These are phyloP conservation scores for Apeltes quadracus DNA, from an alignment of 2,113 vertebrate species.

Conservation along the genomic window DNA sequence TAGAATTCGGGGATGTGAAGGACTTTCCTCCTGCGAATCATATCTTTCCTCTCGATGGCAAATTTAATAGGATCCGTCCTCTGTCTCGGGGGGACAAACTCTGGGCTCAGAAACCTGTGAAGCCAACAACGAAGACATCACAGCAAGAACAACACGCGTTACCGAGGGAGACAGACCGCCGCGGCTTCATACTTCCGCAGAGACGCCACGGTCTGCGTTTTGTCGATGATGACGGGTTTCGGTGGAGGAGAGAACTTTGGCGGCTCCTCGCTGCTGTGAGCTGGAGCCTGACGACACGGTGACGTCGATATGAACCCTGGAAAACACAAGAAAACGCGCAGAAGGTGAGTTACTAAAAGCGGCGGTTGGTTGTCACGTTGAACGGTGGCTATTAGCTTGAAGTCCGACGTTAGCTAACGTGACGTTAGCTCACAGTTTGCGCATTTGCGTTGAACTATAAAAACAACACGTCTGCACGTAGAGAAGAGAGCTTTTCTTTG, in stretches of 20 bases:
- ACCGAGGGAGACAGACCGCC: neutral
- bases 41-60: conserved; percentile 89
- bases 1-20: conserved; percentile 94
- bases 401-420: neutral
- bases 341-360: neutral
- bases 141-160: neutral
- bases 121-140: neutral
- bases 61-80: conserved; percentile 88
- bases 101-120: conserved; percentile 91
- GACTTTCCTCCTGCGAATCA: conserved; percentile 89
- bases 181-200: conserved; percentile 74
- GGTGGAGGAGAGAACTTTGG: conserved; percentile 87
- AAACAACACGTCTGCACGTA: too few species aligned
- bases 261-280: conserved; percentile 50
- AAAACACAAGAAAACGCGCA: neutral
- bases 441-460: too few species aligned
- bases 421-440: neutral
- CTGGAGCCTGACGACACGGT: conserved; percentile 37
- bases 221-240: conserved; percentile 90
- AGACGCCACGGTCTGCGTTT: conserved; percentile 51
- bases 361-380: neutral
- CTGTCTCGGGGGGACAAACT: conserved; percentile 91
- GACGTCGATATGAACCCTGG: conserved; percentile 80
- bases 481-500: fast-evolving
- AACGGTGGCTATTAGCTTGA: too few species aligned